phyloP scores from a whole-genome alignment of 2,113 vertebrate species.

The Astur gentilis region DNA sequence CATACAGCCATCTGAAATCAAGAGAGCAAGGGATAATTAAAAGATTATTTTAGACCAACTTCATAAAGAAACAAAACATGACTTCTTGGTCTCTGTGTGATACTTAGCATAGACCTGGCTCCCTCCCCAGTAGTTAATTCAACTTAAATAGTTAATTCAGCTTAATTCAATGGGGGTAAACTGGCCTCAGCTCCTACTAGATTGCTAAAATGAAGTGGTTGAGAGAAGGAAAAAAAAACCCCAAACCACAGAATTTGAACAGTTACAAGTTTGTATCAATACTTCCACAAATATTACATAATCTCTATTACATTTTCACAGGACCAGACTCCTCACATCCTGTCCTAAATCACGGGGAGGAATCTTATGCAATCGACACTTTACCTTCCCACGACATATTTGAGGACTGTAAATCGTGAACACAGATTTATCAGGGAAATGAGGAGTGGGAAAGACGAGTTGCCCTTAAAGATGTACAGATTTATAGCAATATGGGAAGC shows the following conservation, averaged over 20 bases:
- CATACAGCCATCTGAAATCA: not conserved
- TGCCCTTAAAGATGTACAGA: conserved; percentile 41
- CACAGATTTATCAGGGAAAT: conserved; percentile 5
- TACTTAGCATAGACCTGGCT: not conserved
- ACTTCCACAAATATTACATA: not conserved
- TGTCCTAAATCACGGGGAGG: conserved; percentile 8
- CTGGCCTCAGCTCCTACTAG: not conserved
- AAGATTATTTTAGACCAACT: not conserved
- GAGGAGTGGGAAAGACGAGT: conserved; percentile 11
- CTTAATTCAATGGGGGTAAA: not conserved
- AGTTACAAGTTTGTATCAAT: not conserved
- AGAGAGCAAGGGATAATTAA: not conserved
- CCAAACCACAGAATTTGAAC: not conserved
- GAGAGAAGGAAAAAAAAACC: not conserved
- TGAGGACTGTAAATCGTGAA: not conserved
- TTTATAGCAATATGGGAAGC: conserved; percentile 30
- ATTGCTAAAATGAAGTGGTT: not conserved
- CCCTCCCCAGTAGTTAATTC: not conserved
- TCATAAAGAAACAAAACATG: not conserved
- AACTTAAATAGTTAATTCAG: not conserved
- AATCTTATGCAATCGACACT: not conserved
- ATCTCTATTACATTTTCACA: not conserved
- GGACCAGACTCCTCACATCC: conserved; percentile 4
- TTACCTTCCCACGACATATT: not conserved
- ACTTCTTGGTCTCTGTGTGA: not conserved